phyloP scores from a whole-genome alignment of 2,797 vertebrate species.

The Notoglanidium macrostoma region DNA sequence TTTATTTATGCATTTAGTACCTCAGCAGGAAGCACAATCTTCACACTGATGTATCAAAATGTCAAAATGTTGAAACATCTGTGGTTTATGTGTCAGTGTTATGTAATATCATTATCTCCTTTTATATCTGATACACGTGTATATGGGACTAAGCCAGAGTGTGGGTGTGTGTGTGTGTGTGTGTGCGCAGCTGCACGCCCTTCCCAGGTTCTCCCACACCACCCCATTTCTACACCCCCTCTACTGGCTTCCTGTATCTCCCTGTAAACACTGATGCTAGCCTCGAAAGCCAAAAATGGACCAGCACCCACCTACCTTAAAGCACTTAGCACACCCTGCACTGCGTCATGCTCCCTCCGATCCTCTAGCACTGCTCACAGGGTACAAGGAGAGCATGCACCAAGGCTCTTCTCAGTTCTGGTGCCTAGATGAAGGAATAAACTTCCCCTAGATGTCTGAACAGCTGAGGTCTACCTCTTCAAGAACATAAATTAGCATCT shows the following conservation, averaged over 20 bases:
- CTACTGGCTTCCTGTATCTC: neutral
- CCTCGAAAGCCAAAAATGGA: neutral
- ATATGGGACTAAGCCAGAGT: neutral
- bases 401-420: neutral
- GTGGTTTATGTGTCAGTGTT: conserved; percentile 1
- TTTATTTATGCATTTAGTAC: conserved; percentile 39
- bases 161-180: neutral
- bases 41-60: conserved; percentile 3
- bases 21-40: conserved; percentile 30
- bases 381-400: neutral
- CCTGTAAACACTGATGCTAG: neutral
- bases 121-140: conserved; percentile 10
- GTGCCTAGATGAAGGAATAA: neutral
- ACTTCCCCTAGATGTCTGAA: neutral
- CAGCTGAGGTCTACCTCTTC: neutral
- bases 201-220: neutral
- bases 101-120: conserved; percentile 22
- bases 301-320: neutral
- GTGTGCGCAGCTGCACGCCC: neutral
- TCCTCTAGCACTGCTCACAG: neutral
- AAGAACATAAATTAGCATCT: neutral
- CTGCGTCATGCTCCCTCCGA: neutral
- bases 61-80: neutral
- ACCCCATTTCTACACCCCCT: neutral
- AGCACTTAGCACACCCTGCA: neutral